A percentile compares a stretch with the other conserved stretches of the same genome.
Evolutionary conservation across 2,797 vertebrate genomes (phyloP).

Genomic region (Benthosema pterotum): DNA sequence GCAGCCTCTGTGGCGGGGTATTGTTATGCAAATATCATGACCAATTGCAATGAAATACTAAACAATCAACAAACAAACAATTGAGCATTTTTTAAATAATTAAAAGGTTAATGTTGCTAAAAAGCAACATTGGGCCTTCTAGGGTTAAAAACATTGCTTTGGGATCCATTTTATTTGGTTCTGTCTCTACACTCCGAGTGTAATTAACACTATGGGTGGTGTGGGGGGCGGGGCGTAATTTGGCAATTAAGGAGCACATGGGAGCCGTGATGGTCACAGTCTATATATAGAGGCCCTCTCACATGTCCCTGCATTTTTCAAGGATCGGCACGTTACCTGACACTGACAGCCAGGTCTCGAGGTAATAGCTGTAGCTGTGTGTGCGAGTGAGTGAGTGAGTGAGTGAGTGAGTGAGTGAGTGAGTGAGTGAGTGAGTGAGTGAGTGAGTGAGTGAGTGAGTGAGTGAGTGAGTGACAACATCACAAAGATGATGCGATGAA

Average conservation of each 20-base stretch:
- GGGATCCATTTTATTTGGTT: too few relatives aligned
- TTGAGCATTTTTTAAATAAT: too few relatives aligned
- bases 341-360: constrained; percentile 59
- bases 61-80: too few relatives aligned
- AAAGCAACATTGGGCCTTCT: too few relatives aligned
- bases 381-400: constrained; percentile 21
- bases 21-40: too few relatives aligned
- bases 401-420: not conserved
- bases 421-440: not conserved
- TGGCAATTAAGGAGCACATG: constrained; percentile 69
- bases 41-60: too few relatives aligned
- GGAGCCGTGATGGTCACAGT: constrained; percentile 56
- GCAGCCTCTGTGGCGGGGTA: too few relatives aligned
- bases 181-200: too few relatives aligned
- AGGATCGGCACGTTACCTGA: constrained; percentile 72
- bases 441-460: constrained; percentile 23
- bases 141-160: not conserved
- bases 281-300: constrained; percentile 82
- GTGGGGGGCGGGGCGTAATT: constrained; percentile 32
- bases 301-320: constrained; percentile 81
- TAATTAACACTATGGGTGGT: not conserved
- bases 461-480: not conserved
- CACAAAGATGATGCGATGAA: not conserved
- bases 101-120: too few relatives aligned
- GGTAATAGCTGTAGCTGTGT: constrained; percentile 45